Conservation (phyloP, 2,113 vertebrate genomes). For the Scopus umbretta region DNA sequence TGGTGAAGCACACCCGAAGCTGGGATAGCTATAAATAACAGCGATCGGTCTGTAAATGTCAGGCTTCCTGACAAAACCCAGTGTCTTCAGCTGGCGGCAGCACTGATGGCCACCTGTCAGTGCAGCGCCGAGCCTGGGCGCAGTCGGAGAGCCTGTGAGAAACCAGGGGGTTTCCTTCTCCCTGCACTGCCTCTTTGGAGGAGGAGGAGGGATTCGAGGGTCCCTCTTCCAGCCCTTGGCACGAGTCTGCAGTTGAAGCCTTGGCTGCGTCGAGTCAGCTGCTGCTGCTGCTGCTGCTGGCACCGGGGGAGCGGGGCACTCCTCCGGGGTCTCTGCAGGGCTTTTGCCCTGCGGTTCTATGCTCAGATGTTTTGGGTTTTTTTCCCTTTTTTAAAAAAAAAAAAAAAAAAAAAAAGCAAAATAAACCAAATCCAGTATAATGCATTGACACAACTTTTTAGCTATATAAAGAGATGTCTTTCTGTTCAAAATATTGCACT, state of each 20-base stretch:
- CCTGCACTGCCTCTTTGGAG: not conserved
- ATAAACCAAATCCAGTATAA: not conserved
- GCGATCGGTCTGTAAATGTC: not conserved
- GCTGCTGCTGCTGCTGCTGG: not conserved
- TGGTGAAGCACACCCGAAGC: not conserved
- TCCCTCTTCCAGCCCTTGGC: not conserved
- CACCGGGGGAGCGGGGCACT: accelerated
- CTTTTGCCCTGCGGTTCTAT: not conserved
- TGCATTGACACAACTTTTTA: not conserved
- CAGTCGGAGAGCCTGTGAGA: accelerated
- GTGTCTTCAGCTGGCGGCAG: not conserved
- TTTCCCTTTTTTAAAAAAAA: not conserved
- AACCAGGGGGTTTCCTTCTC: not conserved
- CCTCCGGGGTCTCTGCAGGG: accelerated
- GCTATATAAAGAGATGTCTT: not conserved
- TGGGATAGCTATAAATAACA: not conserved
- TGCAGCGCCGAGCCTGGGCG: accelerated
- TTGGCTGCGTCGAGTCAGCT: accelerated
- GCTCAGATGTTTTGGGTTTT: not conserved
- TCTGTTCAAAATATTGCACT: not conserved
- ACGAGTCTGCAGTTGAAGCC: not conserved
- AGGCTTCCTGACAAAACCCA: slow-evolving; percentile 10
- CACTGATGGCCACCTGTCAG: not conserved
- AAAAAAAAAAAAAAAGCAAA: not conserved
- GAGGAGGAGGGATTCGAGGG: not conserved